Percentiles rank a stretch among this genome's conserved stretches.
Evolutionary conservation across 2,797 vertebrate genomes (phyloP).

Genomic region (Prionace glauca): DNA sequence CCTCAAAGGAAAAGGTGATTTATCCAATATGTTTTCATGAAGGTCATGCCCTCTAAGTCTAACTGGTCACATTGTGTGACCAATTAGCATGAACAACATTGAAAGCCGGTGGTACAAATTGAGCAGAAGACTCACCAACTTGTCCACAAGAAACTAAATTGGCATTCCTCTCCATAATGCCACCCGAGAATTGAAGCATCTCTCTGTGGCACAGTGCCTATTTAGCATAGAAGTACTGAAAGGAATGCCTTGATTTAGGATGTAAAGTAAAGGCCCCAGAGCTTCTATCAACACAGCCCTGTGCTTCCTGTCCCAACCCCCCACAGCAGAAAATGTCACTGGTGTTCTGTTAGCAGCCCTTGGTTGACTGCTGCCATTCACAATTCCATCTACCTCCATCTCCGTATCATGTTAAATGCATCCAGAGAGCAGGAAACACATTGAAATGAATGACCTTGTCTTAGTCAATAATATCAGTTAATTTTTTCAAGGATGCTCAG

Average conservation of each 20-base stretch:
- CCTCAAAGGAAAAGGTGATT: too few species aligned
- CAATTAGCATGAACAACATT: too few species aligned
- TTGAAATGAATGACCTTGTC: not conserved
- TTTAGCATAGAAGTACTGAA: not conserved
- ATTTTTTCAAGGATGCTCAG: not conserved
- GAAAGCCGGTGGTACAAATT: too few species aligned
- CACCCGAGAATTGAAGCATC: not conserved
- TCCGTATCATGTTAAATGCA: not conserved
- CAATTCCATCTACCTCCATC: not conserved
- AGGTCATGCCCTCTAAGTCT: too few species aligned
- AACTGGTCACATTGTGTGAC: too few species aligned
- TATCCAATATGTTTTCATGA: too few species aligned
- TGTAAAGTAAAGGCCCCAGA: not conserved
- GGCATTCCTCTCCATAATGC: not conserved
- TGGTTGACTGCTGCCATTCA: not conserved
- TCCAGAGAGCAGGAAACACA: not conserved
- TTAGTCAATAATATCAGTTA: not conserved
- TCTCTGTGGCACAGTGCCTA: not conserved
- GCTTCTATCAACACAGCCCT: not conserved
- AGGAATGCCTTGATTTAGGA: not conserved
- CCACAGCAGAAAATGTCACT: not conserved
- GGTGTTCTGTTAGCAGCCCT: not conserved
- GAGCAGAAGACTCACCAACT: too few species aligned
- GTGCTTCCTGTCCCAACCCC: not conserved
- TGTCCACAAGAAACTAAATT: not conserved